Base-by-base conservation (phyloP, 2,888 invertebrate genomes). In the Sphaerophoria taeniata region DNA sequence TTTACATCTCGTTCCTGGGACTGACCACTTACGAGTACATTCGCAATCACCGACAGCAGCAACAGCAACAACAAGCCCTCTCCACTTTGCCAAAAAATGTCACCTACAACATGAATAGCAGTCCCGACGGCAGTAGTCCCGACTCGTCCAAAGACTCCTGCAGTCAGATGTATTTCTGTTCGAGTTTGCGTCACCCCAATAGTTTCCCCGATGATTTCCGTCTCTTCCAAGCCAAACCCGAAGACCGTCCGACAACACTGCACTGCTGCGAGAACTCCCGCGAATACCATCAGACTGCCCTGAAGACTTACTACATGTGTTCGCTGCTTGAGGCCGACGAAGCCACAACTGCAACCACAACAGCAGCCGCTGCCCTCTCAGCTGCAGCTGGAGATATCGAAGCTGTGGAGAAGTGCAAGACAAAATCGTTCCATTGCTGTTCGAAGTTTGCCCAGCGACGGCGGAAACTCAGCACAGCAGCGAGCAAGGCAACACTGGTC, bases 21-120 rank as follows among this genome's bases (percentile, higher is more conserved):
- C 93, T 97, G 56, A 97, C 98, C 24, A 98, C 98, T 0, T 98
- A 97, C 92, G 98, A 98, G 90, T 98, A 97, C 92, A 96, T 98
- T 65, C 89, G 93, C 61, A 93, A 92, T 84, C 92, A 93, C 89
- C 92, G 94, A 0, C 93, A 93, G 88, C 89, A 89, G 3, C 90
- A 86, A 56, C 82, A 76, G 60, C 78, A 80, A 39, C 69, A 86
- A 71, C 77, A 76, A 75, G 61, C 78, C 45, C 81, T 82, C 83
- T 82, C 84, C 82, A 87, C 78, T 58, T 74, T 77, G 79, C 87
- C 77, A 87, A 88, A 85, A 81, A 73, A 74, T 84, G 87, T 73
- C 16, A 80, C 53, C 53, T 81, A 77, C 73, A 79, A 45, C 6
- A 77, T 56, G 69, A 72, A 47, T 39, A 84, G 82, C 51, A 75